Evolutionary conservation across 1,140 invertebrate genomes (phyloP), one percentile per base, ranked within the genome.

Genomic region (Aphelenchoides besseyi): DNA sequence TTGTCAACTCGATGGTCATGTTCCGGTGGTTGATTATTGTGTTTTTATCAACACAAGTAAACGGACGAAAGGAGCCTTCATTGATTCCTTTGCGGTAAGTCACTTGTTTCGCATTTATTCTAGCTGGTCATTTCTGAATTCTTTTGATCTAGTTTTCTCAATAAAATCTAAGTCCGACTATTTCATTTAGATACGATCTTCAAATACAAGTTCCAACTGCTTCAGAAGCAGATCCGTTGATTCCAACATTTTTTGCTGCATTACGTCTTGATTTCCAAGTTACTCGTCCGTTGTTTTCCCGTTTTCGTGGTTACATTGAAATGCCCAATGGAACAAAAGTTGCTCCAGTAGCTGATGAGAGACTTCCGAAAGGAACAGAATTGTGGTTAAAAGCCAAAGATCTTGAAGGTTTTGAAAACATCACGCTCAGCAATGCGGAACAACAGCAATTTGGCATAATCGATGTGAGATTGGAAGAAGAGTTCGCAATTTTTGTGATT

Each of bases 221-320:
- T 18, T 76, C 75, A 16, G 72, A 62, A 3, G 63, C 35, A 28
- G 75, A 76, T 32, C 77, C 77, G 23, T 55, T 76, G 23, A 53
- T 76, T 37, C 75, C 75, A 18, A 76, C 75, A 18, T 76, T 76
- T 66, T 78, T 79, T 61, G 75, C 77, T 12, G 53, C 75, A 29
- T 33, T 78, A 2, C 52, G 55, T 54, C 12, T 76, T 16, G 75
- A 76, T 18, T 76, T 76, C 55, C 75, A 79, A 68, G 29, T 76
- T 29, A 75, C 37, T 23, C 28, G 33, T n/a, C 36, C 55, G 41
- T 26, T 55, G 26, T 48, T 66, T 37, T 36, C 32, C 23, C 63
- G 1, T 2, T 66, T 66, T 33, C 30, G 63, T n/a, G 63, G 63
- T 26, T 33, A 66, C 1, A 41, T 33, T 3, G 63, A 33, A 12